A percentile compares a stretch with the other conserved stretches of the same genome.
These are phyloP conservation scores for Aporophyla lueneburgensis DNA, from an alignment of 2,888 invertebrate genomes.

Conservation along the genomic window DNA sequence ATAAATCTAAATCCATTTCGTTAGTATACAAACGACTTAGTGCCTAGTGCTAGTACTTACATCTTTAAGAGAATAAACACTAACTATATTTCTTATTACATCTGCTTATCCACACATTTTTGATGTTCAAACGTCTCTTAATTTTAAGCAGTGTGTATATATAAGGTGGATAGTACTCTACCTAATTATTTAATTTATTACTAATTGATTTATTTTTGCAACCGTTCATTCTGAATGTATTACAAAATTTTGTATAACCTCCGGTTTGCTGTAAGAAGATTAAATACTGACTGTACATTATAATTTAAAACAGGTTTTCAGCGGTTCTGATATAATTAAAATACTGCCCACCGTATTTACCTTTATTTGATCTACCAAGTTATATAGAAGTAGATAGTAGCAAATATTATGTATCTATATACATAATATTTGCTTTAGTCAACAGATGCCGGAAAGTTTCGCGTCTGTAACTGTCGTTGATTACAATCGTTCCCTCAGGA, in stretches of 20 bases:
- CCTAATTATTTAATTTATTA: not conserved
- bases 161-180: not conserved
- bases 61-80: too few relatives aligned
- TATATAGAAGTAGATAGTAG: not conserved
- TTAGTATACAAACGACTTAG: too few relatives aligned
- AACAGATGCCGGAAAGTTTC: constrained; percentile 48
- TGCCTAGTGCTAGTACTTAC: too few relatives aligned
- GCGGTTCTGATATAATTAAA: not conserved
- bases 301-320: too few relatives aligned
- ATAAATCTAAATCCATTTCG: too few relatives aligned
- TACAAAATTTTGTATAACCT: not conserved
- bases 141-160: not conserved
- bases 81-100: too few relatives aligned
- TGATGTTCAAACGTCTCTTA: not conserved
- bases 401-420: too few relatives aligned
- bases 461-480: constrained; percentile 55
- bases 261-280: too few relatives aligned
- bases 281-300: too few relatives aligned
- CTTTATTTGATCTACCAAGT: not conserved
- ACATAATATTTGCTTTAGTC: constrained; percentile 37
- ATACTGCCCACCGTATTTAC: not conserved
- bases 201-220: not conserved
- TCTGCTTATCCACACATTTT: not conserved
- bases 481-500: constrained; percentile 60
- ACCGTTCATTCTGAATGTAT: not conserved